Percentiles rank a stretch among this genome's conserved stretches.
Conservation (phyloP, 64 coral and sea anemone species). For the Catalaphyllia jardinei region DNA sequence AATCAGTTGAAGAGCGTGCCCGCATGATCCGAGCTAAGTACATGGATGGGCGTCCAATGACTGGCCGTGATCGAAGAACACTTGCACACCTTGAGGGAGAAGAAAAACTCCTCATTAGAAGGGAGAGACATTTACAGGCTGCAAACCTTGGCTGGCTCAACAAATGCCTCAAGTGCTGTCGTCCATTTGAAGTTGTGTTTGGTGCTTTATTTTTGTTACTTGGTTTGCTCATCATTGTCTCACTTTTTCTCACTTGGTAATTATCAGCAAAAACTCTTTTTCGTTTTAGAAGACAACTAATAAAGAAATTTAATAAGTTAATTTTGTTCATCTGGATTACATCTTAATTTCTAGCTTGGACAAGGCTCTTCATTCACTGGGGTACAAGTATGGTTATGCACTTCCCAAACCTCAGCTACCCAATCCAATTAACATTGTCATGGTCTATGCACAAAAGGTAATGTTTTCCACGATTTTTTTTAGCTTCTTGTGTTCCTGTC, state of each 20-base stretch:
- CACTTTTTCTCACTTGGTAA: conserved; percentile 89
- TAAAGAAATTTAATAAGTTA: no score
- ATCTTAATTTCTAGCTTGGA: conserved; percentile 65
- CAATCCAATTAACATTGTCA: conserved; percentile 93
- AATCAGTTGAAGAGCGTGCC: conserved; percentile 65
- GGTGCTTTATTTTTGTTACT: conserved; percentile 79
- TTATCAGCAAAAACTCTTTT: not conserved
- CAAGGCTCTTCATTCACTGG: conserved; percentile 91
- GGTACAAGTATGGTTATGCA: conserved; percentile 94
- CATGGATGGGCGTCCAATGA: conserved; percentile 62
- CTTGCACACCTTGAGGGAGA: conserved; percentile 80
- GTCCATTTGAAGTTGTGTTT: conserved; percentile 96
- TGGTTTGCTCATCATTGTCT: conserved; percentile 81
- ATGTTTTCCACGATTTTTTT: not conserved
- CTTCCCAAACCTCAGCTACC: conserved; percentile 74
- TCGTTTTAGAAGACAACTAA: no score
- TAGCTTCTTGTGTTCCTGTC: not conserved
- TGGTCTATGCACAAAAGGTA: conserved; percentile 96
- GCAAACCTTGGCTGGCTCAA: conserved; percentile 81
- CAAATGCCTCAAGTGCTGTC: conserved; percentile 74
- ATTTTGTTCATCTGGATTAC: no score
- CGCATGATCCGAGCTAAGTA: conserved; percentile 86
- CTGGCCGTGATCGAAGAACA: conserved; percentile 52
- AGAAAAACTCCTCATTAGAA: conserved; percentile 60
- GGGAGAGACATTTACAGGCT: conserved; percentile 67